A percentile compares a stretch with the other conserved stretches of the same genome.
phyloP scores from a whole-genome alignment of 2,113 vertebrate genomes.

The Salvelinus fontinalis region DNA sequence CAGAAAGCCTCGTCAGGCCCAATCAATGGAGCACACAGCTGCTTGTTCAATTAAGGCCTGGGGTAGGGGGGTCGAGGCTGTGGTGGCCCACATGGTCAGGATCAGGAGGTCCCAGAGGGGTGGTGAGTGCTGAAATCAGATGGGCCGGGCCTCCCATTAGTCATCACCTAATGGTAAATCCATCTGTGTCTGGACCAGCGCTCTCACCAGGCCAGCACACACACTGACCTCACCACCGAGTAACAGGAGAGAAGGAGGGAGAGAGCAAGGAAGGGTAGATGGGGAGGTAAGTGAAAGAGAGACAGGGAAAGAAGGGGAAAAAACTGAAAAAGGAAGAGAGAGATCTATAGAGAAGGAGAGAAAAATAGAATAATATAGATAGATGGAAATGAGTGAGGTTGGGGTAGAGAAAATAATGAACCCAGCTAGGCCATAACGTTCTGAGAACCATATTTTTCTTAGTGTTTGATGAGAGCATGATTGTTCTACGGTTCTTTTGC shows the following conservation, averaged over 20 bases:
- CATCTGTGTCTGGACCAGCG: slow-evolving; percentile 57
- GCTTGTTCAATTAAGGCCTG: slow-evolving; percentile 59
- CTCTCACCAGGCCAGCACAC: slow-evolving; percentile 39
- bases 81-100: slow-evolving; percentile 13
- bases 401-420: not conserved
- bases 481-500: too few species aligned
- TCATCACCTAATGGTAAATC: slow-evolving; percentile 75
- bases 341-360: too few species aligned
- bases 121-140: slow-evolving; percentile 72
- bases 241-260: slow-evolving; percentile 16
- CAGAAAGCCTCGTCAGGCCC: slow-evolving; percentile 59
- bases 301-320: slow-evolving; percentile 18
- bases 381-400: too few species aligned
- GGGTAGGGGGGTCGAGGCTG: slow-evolving; percentile 30
- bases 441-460: too few species aligned
- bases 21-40: slow-evolving; percentile 66
- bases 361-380: too few species aligned
- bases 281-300: not conserved
- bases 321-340: not conserved
- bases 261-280: not conserved
- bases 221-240: slow-evolving; percentile 29
- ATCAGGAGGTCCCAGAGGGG: slow-evolving; percentile 51
- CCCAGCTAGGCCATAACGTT: too few species aligned
- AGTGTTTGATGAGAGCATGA: too few species aligned
- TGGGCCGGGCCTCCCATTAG: slow-evolving; percentile 61